A percentile compares a stretch with the other conserved stretches of the same genome.
Conservation (phyloP, 2,888 invertebrate species). For the Brachyptera putata region DNA sequence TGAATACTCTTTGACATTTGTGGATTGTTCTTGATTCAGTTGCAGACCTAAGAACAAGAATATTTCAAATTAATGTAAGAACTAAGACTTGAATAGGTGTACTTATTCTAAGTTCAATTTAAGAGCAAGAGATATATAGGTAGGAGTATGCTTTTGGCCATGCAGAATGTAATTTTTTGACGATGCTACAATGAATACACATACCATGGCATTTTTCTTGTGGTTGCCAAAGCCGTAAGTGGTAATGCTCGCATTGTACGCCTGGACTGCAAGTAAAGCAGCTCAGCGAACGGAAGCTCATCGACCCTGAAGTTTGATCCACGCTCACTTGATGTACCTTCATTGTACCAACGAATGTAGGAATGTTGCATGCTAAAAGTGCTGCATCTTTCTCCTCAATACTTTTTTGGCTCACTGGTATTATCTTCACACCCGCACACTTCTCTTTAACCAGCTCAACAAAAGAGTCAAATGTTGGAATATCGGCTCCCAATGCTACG, state of each 20-base stretch:
- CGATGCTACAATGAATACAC: too few species aligned
- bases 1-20: too few species aligned
- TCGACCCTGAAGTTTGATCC: background rate
- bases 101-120: too few species aligned
- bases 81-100: too few species aligned
- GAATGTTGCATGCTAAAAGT: too few species aligned
- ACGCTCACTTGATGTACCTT: background rate
- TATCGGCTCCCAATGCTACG: constrained; percentile 17
- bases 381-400: background rate
- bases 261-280: constrained; percentile 9
- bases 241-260: background rate
- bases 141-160: too few species aligned
- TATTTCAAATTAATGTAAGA: too few species aligned
- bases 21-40: too few species aligned
- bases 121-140: too few species aligned
- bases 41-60: too few species aligned
- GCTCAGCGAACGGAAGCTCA: background rate
- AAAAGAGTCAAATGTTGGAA: constrained; percentile 13
- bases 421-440: background rate
- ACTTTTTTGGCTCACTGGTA: background rate
- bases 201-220: background rate
- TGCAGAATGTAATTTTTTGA: too few species aligned
- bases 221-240: background rate
- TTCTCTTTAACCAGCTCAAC: background rate
- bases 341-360: background rate